Conservation (phyloP, 2,888 invertebrate genomes). For the Meganola albula region DNA sequence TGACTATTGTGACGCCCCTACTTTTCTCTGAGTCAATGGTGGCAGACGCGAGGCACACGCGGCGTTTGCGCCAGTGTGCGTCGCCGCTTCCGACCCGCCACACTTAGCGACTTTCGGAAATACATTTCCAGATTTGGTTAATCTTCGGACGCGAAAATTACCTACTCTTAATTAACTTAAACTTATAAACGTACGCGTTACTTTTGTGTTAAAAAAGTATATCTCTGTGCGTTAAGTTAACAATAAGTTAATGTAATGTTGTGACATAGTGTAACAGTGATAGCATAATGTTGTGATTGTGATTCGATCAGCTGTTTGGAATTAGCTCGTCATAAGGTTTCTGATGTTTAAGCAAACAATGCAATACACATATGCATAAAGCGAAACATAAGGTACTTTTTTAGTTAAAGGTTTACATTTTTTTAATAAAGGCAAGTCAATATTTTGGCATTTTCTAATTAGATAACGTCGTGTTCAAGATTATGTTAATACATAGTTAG, state of each 20-base stretch:
- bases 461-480: no score
- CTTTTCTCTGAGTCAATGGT: conserved; percentile 59
- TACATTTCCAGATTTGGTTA: conserved; percentile 40
- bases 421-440: no score
- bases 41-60: conserved; percentile 33
- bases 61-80: conserved; percentile 52
- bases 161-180: no score
- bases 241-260: conserved; percentile 7
- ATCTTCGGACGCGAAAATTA: conserved; percentile 26
- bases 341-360: conserved; percentile 26
- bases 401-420: no score
- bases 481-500: no score
- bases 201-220: conserved; percentile 55
- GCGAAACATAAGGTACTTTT: no score
- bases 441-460: no score
- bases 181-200: conserved; percentile 39
- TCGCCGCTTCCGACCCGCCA: conserved; percentile 58
- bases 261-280: conserved; percentile 29
- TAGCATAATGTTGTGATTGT: conserved; percentile 45
- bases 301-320: conserved; percentile 50
- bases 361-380: no score
- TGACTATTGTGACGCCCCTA: conserved; percentile 61
- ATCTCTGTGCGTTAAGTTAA: conserved; percentile 35
- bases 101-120: conserved; percentile 45
- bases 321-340: conserved; percentile 40